Percentiles rank a stretch among this genome's conserved stretches.
Evolutionary conservation across 1,140 invertebrate genomes (phyloP).

Genomic region (Neelides sp.): DNA sequence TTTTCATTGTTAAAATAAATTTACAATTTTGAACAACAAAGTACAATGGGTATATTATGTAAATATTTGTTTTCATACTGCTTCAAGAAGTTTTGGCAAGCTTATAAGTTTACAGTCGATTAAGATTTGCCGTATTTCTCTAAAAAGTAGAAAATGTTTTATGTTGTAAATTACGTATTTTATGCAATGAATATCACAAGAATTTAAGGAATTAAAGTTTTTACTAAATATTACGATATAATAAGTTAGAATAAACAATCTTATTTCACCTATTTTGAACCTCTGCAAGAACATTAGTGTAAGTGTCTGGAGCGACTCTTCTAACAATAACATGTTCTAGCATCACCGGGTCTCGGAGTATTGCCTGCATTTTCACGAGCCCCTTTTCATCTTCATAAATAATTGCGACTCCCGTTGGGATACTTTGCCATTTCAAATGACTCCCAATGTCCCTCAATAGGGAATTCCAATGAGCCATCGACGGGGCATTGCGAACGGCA

Average conservation of each 20-base stretch:
- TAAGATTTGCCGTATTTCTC: constrained; percentile 21
- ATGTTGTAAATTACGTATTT: too few relatives aligned
- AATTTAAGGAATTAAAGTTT: too few relatives aligned
- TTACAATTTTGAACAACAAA: neutral
- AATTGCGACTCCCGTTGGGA: too few relatives aligned
- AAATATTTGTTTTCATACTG: neutral
- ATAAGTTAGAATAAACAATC: too few relatives aligned
- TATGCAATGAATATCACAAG: too few relatives aligned
- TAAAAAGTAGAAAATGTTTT: too few relatives aligned
- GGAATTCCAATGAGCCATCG: constrained; percentile 8
- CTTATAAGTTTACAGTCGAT: constrained; percentile 25
- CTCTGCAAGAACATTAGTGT: constrained; percentile 15
- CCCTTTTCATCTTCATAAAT: constrained; percentile 27
- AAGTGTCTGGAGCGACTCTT: constrained; percentile 12
- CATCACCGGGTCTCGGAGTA: constrained; percentile 18
- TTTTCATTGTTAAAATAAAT: neutral
- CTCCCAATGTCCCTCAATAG: constrained; percentile 7
- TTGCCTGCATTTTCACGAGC: constrained; percentile 24
- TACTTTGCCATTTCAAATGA: constrained; percentile 11
- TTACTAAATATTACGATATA: too few relatives aligned
- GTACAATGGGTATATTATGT: neutral
- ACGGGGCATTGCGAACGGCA: constrained; percentile 15
- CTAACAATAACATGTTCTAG: constrained; percentile 20
- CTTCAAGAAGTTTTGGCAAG: constrained; percentile 15
- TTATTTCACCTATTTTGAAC: constrained; percentile 25